Evolutionary conservation across 2,888 invertebrate species (phyloP), one percentile per base, ranked within the genome.

Genomic region (Eristalis arbustorum): DNA sequence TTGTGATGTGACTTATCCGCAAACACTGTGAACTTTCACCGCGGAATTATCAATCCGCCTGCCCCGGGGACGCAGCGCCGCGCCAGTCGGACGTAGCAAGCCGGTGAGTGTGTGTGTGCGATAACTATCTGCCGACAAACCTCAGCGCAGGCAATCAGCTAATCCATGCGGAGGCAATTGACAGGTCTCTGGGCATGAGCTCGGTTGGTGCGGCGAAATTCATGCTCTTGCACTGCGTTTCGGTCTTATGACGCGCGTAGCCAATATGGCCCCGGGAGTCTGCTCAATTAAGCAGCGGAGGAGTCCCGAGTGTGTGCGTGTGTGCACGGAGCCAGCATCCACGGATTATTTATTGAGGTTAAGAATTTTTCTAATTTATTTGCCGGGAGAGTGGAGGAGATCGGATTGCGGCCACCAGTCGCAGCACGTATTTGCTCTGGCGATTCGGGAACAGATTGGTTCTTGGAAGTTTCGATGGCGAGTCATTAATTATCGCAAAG

Each of bases 321-420:
- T 63, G 34, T 66, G 61, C 66, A 68, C 64, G 40, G 69, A 59
- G 34, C 34, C 42, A 62, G 64, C 73, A 66, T 56, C 23, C 56
- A 37, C 61, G 49, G 71, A 42, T 61, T 82, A 59, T 87, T 87
- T 87, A 87, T 85, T 79, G 68, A 71, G 82, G 87, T 71, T 79
- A 83, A 67, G 78, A 83, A 78, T 82, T 87, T 49, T 79, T 75
- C 71, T 68, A 87, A 87, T 87, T 87, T 87, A 87, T 82, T 83
- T 87, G 82, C 56, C 34, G 75, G 57, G 64, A 67, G 62, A 57
- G 63, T 49, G 25, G 63, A 1, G 31, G 63, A 42, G 23, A 42
- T 34, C 63, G 72, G 62, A 59, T 67, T 79, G 34, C 42, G 69
- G 63, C 49, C 75, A 62, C 11, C 63, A 82, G 78, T 82, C 78